Conservation (phyloP, 2,888 invertebrate genomes). For the Rhodophaea formosa region DNA sequence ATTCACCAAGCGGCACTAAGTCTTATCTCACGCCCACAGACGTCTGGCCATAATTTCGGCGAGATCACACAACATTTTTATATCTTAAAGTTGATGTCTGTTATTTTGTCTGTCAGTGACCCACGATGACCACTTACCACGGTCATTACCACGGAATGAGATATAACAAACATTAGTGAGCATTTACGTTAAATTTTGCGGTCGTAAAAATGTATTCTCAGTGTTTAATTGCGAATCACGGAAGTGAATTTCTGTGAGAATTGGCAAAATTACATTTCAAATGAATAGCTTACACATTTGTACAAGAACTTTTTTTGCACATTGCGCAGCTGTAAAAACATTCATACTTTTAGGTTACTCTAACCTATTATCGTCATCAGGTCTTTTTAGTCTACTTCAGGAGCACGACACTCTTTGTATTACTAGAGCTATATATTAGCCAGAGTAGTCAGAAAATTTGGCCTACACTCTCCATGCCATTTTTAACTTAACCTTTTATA, state of each 20-base stretch:
- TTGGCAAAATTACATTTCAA: slow-evolving; percentile 2
- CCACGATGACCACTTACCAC: not conserved
- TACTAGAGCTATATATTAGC: no score
- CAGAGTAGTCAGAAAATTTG: no score
- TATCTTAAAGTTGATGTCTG: not conserved
- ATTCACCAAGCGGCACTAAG: not conserved
- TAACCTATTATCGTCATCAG: no score
- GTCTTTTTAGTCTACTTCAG: no score
- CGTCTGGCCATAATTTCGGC: slow-evolving; percentile 1
- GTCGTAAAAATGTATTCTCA: not conserved
- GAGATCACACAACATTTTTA: slow-evolving; percentile 3
- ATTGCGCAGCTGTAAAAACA: no score
- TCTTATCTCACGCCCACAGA: not conserved
- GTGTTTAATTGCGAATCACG: slow-evolving; percentile 8
- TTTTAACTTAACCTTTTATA: no score
- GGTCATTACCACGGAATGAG: slow-evolving; percentile 17
- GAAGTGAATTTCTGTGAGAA: not conserved
- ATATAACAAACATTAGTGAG: slow-evolving; percentile 15
- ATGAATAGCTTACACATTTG: no score
- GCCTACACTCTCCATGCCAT: no score
- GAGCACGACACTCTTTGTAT: no score
- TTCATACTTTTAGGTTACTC: no score
- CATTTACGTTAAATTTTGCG: not conserved
- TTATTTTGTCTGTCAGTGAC: slow-evolving; percentile 16
- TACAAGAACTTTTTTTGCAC: no score